Evolutionary conservation across 2,888 invertebrate genomes (phyloP).

Genomic region (Suillia variegata): DNA sequence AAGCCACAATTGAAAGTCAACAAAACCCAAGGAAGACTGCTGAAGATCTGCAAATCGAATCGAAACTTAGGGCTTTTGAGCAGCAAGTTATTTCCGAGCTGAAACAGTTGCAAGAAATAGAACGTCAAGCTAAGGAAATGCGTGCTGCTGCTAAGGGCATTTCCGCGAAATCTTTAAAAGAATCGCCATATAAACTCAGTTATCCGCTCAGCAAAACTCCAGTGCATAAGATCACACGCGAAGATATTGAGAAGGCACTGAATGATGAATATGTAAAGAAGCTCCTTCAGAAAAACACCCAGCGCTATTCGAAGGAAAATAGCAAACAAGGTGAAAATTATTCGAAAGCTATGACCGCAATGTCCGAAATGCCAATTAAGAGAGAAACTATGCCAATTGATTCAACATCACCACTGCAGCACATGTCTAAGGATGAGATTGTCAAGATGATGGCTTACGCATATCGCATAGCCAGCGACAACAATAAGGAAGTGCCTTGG

Average conservation of each 20-base stretch:
- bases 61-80: constrained; percentile 44
- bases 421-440: constrained; percentile 45
- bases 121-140: constrained; percentile 46
- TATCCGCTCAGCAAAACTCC: constrained; percentile 46
- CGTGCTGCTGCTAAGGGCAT: constrained; percentile 31
- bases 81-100: constrained; percentile 47
- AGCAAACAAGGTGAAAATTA: constrained; percentile 15
- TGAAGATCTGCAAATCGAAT: constrained; percentile 38
- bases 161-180: constrained; percentile 11
- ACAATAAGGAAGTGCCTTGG: constrained; percentile 26
- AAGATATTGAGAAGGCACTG: constrained; percentile 50
- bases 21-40: constrained; percentile 9
- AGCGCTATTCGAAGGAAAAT: constrained; percentile 28
- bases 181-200: constrained; percentile 31
- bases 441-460: constrained; percentile 48
- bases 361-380: constrained; percentile 31
- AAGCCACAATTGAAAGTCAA: background rate
- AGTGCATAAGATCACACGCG: constrained; percentile 49
- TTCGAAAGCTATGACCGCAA: background rate
- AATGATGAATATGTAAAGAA: constrained; percentile 51
- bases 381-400: constrained; percentile 34
- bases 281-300: constrained; percentile 43
- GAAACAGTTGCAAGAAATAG: constrained; percentile 46
- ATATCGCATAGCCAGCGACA: constrained; percentile 44
- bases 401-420: constrained; percentile 10